Evolutionary conservation across 30 jellyfish, hydroid and myxozoan species (phyloP).

Genomic region (Aurelia sp.): DNA sequence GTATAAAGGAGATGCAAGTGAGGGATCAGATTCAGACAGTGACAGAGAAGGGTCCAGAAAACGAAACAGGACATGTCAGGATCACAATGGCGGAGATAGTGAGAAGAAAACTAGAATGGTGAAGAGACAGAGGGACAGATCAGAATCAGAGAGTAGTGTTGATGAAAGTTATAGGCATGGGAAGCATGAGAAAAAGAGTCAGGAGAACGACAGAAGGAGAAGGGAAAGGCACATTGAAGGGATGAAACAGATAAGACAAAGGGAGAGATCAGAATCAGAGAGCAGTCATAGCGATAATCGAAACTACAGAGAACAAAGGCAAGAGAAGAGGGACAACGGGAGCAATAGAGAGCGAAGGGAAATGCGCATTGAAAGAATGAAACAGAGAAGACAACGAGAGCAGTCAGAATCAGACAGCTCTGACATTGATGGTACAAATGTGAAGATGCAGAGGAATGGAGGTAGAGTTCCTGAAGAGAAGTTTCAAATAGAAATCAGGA

Average conservation of each 20-base stretch:
- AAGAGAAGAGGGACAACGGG: background rate
- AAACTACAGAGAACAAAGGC: background rate
- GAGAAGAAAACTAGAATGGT: no score
- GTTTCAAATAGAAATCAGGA: no score
- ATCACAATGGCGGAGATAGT: no score
- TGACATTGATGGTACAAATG: background rate
- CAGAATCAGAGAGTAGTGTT: conserved; percentile 1
- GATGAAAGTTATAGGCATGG: background rate
- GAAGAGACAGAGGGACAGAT: conserved; percentile 24
- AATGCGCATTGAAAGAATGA: background rate
- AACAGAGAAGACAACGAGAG: conserved; percentile 5
- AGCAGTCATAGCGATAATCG: no score
- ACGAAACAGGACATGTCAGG: no score
- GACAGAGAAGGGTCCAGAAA: no score
- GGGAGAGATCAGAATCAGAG: no score
- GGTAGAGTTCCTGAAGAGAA: no score
- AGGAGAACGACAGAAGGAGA: background rate
- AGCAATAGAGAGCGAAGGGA: background rate
- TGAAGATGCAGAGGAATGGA: background rate
- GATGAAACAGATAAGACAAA: no score
- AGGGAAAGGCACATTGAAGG: no score
- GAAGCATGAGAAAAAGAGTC: background rate
- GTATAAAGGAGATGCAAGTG: no score
- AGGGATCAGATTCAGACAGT: no score
- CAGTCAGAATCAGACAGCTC: conserved; percentile 8